Evolutionary conservation across 1,140 invertebrate species (phyloP).

Genomic region (Dendrolimus kikuchii): DNA sequence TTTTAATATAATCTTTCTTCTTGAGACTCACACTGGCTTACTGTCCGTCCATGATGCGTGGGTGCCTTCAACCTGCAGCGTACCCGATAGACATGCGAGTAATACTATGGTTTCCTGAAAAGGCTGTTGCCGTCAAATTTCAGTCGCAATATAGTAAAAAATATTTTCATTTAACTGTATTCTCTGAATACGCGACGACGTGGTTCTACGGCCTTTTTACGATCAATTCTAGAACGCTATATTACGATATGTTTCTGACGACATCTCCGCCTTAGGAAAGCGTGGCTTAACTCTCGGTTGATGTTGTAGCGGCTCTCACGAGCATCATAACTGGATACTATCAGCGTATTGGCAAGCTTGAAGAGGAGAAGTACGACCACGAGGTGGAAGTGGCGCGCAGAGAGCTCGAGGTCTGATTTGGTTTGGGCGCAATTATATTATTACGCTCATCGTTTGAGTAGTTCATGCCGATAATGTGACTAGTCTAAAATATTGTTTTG

Average conservation of each 20-base stretch:
- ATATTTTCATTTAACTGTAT: too few species aligned
- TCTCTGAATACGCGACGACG: too few species aligned
- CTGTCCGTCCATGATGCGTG: constrained; percentile 32
- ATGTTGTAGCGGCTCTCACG: constrained; percentile 84
- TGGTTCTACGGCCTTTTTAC: too few species aligned
- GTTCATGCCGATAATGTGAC: constrained; percentile 66
- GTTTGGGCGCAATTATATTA: constrained; percentile 51
- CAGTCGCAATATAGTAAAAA: too few species aligned
- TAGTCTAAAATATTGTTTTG: constrained; percentile 59
- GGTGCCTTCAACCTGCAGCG: constrained; percentile 16
- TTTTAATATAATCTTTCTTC: constrained; percentile 35
- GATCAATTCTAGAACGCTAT: too few species aligned
- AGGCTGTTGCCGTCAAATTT: too few species aligned
- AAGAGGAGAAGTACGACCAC: constrained; percentile 97
- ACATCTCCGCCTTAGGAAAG: constrained; percentile 8
- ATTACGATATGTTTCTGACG: too few species aligned
- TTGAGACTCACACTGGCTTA: constrained; percentile 41
- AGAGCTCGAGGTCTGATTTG: constrained; percentile 87
- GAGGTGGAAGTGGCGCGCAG: constrained; percentile 95
- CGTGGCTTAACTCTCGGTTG: constrained; percentile 61
- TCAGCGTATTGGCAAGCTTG: constrained; percentile 87
- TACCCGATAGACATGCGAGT: constrained; percentile 8
- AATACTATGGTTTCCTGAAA: too few species aligned
- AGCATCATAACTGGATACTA: constrained; percentile 90
- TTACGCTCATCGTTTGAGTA: constrained; percentile 63